Percentiles rank a stretch among this genome's conserved stretches.
These are phyloP conservation scores for Dicaeum eximium DNA, from an alignment of 2,113 vertebrate species.

Conservation along the genomic window DNA sequence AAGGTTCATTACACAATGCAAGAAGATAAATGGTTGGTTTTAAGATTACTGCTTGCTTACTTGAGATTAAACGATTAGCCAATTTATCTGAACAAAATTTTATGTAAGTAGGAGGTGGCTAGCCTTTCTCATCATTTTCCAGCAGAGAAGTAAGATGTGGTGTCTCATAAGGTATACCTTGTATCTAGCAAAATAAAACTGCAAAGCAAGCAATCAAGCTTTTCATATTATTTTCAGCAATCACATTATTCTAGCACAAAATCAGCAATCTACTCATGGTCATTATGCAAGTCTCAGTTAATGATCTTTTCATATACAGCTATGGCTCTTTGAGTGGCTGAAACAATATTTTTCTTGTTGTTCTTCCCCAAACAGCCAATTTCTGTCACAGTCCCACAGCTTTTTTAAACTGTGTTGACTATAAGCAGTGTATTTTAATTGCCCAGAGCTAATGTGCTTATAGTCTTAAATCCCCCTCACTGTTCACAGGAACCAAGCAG, in stretches of 20 bases:
- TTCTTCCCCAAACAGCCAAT: background rate
- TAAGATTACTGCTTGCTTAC: background rate
- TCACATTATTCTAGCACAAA: background rate
- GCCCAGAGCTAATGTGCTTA: background rate
- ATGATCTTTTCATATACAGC: background rate
- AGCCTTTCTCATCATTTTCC: background rate
- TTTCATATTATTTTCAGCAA: background rate
- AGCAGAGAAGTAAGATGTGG: background rate
- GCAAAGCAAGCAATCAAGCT: background rate
- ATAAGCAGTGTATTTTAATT: constrained; percentile 34
- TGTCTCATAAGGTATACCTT: background rate
- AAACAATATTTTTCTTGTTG: background rate
- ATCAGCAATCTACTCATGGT: background rate
- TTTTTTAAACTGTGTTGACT: background rate
- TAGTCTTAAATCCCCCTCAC: background rate
- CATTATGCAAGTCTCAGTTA: background rate
- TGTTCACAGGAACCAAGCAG: background rate
- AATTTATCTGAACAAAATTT: constrained; percentile 3
- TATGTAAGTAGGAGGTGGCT: background rate
- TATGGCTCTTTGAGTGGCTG: background rate
- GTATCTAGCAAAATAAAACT: background rate
- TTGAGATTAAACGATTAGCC: background rate
- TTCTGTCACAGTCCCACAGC: background rate
- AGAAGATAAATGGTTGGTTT: background rate
- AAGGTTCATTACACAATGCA: background rate